These are phyloP conservation scores for Cantharis lateralis DNA, from an alignment of 2,888 invertebrate species.

Conservation along the genomic window DNA sequence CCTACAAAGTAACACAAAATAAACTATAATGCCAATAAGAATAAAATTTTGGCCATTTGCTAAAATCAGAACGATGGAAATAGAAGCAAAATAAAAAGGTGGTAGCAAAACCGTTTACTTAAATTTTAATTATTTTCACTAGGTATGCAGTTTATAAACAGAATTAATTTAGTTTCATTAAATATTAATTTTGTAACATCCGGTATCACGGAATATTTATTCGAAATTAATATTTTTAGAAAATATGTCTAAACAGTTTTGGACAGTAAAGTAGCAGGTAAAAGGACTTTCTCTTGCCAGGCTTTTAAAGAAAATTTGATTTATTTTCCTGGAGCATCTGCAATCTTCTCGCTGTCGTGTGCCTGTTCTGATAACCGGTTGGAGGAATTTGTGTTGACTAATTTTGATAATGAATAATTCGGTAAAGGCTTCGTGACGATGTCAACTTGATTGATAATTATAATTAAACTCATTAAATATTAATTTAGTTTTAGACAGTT, in stretches of 20 bases:
- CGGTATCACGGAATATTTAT: background rate
- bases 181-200: background rate
- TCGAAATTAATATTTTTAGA: background rate
- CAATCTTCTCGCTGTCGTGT: background rate
- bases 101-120: slow-evolving; percentile 9
- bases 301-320: background rate
- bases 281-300: background rate
- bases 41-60: background rate
- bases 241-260: background rate
- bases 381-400: background rate
- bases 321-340: background rate
- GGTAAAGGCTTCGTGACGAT: background rate
- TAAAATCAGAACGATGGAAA: background rate
- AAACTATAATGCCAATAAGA: background rate
- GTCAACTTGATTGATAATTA: background rate
- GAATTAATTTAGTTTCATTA: background rate
- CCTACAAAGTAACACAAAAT: background rate
- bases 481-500: background rate
- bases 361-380: background rate
- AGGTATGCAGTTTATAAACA: slow-evolving; percentile 3
- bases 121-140: slow-evolving; percentile 9
- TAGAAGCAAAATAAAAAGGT: background rate
- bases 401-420: background rate
- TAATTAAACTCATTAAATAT: background rate
- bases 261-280: background rate